Conservation (phyloP, 1,140 invertebrate species). For the Ostrea denselamellosa region DNA sequence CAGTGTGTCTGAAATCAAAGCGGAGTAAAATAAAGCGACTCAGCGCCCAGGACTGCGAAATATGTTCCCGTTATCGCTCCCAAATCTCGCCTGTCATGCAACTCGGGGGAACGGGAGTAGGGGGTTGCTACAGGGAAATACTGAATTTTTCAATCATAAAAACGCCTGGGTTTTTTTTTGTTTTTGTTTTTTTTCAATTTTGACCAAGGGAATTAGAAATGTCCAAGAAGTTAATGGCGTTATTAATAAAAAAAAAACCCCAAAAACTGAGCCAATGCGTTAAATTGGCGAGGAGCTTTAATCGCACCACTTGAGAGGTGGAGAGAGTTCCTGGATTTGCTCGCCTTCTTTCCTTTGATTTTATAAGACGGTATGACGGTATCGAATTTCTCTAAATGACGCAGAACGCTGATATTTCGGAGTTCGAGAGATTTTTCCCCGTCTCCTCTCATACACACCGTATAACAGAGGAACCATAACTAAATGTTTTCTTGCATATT, state of each 20-base stretch:
- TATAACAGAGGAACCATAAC: background rate
- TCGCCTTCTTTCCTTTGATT: background rate
- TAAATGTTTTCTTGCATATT: slow-evolving; percentile 3
- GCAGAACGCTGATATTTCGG: slow-evolving; percentile 9
- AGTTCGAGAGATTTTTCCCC: background rate
- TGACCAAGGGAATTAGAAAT: too few relatives aligned
- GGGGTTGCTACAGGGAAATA: background rate
- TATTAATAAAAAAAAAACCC: background rate
- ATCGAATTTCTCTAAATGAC: slow-evolving; percentile 22
- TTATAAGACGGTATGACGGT: background rate
- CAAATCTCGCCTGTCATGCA: slow-evolving; percentile 17
- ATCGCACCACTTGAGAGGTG: background rate
- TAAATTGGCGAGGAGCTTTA: background rate
- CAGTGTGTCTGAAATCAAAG: background rate
- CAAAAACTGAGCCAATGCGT: background rate
- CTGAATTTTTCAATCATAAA: too few relatives aligned
- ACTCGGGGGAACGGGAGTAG: background rate
- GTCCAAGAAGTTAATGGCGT: background rate
- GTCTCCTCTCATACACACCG: background rate
- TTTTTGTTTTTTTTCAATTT: background rate
- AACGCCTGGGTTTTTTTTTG: too few relatives aligned
- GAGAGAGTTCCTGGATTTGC: background rate
- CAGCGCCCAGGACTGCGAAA: slow-evolving; percentile 25
- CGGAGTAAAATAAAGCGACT: slow-evolving; percentile 9
- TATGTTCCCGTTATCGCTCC: background rate